Base-by-base conservation (phyloP, 2,888 invertebrate genomes). In the Seira musarum region DNA sequence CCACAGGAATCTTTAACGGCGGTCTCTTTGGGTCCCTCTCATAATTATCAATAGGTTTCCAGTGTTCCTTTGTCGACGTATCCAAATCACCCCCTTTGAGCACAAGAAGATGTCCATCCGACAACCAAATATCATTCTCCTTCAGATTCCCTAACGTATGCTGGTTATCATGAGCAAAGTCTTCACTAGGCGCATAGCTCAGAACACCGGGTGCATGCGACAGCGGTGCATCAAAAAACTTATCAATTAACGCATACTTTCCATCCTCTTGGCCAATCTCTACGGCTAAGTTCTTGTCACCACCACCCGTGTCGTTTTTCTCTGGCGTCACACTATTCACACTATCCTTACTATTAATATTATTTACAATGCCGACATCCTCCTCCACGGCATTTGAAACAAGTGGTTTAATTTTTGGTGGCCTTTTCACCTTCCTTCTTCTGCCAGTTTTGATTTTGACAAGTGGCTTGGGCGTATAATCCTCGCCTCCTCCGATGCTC, bases 81-180 rank as follows among this genome's bases (percentile, higher is more conserved):
- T 86, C 68, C 89, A 90, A 80, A 89, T 89, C 89, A 87, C 95
- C 96, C 40, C 96, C 96, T 89, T 93, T 93, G 61, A 96, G 89
- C 35, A 96, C 95, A 65, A 96, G 89, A 81, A 96, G 90, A 89
- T 96, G 96, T 88, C 96, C 95, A 88, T 96, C 96, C 0, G 96
- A 95, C 75, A 96, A 90, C 96, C 96, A 96, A 87, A 96, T 96
- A 86, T 96, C 96, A 79, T 95, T 93, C 87, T 94, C 93, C 87
- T 93, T 93, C 1, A 96, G 90, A 19, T 96, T 96, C 21, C 96
- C 96, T 60, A 94, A 91, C 88, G 93, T 96, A 84, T 93, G 92
- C 25, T 93, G 91, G 85, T 93, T 95, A 88, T 96, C 96, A 87
- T 93, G 92, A 0, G 94, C 92, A 49, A 95, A 94, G 88, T 96